phyloP scores from a whole-genome alignment of 2,888 invertebrate species.

The Gnatocerus cornutus region DNA sequence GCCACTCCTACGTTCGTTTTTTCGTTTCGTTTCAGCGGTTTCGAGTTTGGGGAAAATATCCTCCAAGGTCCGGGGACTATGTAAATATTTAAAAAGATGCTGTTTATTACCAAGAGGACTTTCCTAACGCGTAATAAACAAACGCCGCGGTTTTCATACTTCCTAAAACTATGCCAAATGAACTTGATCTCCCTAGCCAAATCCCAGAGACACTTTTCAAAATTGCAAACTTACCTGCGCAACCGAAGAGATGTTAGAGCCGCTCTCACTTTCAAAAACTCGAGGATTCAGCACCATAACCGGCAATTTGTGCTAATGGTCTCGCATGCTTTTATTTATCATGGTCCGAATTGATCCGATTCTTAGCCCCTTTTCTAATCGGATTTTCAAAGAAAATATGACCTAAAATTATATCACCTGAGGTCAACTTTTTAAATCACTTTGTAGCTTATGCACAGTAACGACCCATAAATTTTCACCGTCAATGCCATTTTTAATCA shows the following conservation, averaged over 20 bases:
- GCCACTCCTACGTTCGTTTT: constrained; percentile 50
- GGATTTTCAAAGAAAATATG: too few relatives aligned
- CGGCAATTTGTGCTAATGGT: too few relatives aligned
- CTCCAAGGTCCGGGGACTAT: constrained; percentile 53
- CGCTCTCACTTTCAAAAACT: too few relatives aligned
- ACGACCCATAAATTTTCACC: too few relatives aligned
- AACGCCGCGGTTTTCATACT: neutral
- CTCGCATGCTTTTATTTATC: too few relatives aligned
- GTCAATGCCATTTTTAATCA: too few relatives aligned
- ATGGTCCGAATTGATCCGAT: too few relatives aligned
- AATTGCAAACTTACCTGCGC: neutral
- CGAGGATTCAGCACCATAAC: too few relatives aligned
- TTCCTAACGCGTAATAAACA: constrained; percentile 44
- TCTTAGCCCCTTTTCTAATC: too few relatives aligned
- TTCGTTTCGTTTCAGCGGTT: constrained; percentile 28
- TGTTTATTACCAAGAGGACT: constrained; percentile 43
- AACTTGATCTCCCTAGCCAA: constrained; percentile 20
- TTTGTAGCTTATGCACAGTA: too few relatives aligned
- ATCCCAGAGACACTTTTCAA: neutral
- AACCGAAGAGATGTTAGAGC: neutral
- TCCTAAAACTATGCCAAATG: constrained; percentile 17
- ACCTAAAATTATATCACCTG: too few relatives aligned
- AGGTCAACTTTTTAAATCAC: too few relatives aligned
- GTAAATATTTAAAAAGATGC: constrained; percentile 54
- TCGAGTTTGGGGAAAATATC: constrained; percentile 33